Evolutionary conservation across 2,888 invertebrate species (phyloP).

Genomic region (Hydrotaea diabolus): DNA sequence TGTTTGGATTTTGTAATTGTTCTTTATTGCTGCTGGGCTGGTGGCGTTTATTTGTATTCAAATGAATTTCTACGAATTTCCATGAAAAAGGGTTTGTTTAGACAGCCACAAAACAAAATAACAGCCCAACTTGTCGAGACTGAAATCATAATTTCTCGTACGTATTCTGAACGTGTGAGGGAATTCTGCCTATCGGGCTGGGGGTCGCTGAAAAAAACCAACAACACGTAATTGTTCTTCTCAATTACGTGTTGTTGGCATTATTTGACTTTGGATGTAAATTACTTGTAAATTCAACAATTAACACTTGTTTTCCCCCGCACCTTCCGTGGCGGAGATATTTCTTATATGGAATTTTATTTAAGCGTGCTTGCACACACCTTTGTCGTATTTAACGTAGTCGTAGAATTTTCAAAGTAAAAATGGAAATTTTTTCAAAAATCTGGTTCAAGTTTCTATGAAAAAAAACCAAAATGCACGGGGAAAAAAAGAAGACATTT

Average conservation of each 20-base stretch:
- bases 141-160: background rate
- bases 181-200: no score
- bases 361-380: no score
- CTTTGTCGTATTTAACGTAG: no score
- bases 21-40: background rate
- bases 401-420: no score
- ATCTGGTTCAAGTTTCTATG: no score
- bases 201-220: background rate
- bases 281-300: conserved; percentile 53
- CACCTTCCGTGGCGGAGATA: no score
- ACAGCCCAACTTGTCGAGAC: background rate
- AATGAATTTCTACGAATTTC: background rate
- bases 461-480: no score
- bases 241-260: conserved; percentile 49
- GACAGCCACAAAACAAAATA: background rate
- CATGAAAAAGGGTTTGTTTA: conserved; percentile 40
- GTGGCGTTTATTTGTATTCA: background rate
- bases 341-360: no score
- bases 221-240: background rate
- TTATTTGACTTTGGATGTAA: conserved; percentile 37
- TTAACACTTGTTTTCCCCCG: conserved; percentile 15
- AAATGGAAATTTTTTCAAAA: no score
- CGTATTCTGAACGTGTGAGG: background rate
- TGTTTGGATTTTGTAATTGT: conserved; percentile 16
- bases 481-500: no score